Conservation (phyloP, 2,113 vertebrate genomes). For the Suricata suricatta region DNA sequence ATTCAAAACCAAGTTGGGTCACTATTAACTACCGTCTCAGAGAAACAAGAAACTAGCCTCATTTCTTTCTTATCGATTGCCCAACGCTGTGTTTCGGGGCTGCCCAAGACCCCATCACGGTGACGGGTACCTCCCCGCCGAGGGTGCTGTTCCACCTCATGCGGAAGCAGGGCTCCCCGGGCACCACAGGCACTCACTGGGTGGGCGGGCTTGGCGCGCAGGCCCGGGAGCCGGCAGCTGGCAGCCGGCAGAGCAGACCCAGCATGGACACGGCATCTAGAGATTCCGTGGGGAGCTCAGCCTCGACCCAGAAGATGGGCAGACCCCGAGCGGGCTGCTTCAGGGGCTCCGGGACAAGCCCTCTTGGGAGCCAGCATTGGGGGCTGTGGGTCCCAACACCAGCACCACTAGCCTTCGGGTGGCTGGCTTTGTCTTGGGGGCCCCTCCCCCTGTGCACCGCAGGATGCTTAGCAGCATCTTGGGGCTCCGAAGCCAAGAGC, state of each 20-base stretch:
- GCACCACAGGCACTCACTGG: not conserved
- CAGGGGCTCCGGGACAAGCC: no score
- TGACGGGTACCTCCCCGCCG: no score
- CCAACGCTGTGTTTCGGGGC: no score
- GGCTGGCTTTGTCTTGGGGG: rapidly evolving
- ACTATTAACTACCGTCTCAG: no score
- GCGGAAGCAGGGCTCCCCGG: not conserved
- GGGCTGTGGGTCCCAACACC: not conserved
- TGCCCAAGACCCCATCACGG: no score
- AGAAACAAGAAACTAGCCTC: no score
- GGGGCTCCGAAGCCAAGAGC: not conserved
- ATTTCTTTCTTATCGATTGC: no score
- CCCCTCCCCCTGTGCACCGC: no score
- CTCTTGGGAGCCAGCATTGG: not conserved
- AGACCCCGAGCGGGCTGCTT: not conserved
- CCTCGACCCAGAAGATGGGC: not conserved
- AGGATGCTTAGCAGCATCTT: no score
- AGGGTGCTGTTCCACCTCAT: no score
- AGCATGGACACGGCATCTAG: not conserved
- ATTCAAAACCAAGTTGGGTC: no score
- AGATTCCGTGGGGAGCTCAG: not conserved
- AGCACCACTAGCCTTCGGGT: rapidly evolving
- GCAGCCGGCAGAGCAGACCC: not conserved
- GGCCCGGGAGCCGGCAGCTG: not conserved
- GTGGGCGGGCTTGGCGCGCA: no score